These are phyloP conservation scores for Pterobdella sp. DNA, from an alignment of 2,888 invertebrate genomes.

Conservation along the genomic window DNA sequence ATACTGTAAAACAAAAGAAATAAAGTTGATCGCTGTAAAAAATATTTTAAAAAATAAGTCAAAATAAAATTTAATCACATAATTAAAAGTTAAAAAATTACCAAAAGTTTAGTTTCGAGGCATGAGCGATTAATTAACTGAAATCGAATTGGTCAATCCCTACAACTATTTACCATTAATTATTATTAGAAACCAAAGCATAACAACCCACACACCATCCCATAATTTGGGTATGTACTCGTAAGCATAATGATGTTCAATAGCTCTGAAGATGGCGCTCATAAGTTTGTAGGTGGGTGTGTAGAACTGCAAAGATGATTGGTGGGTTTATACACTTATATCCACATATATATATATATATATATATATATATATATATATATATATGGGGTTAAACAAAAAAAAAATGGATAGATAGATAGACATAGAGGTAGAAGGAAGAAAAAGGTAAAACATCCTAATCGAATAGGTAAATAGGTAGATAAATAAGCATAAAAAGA, in stretches of 20 bases:
- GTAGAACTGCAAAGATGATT: background rate
- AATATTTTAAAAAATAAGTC: no score
- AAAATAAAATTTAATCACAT: no score
- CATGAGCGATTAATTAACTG: no score
- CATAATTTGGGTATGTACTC: background rate
- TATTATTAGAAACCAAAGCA: no score
- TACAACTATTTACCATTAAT: no score
- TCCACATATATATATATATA: background rate
- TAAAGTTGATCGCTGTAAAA: no score
- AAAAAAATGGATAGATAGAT: background rate
- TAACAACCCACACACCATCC: background rate
- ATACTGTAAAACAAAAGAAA: no score
- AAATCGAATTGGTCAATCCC: no score
- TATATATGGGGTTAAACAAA: background rate
- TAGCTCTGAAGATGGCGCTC: background rate
- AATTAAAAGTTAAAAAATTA: no score
- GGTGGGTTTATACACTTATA: background rate
- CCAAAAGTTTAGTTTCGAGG: no score
- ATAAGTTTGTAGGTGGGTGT: background rate
- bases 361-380: conserved; percentile 14
- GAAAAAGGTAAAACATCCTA: no score
- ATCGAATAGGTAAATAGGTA: no score
- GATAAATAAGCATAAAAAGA: background rate
- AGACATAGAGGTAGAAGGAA: conserved; percentile 2
- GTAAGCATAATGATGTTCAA: background rate